Evolutionary conservation across 2,797 vertebrate species (phyloP), one percentile per base, ranked within the genome.

Genomic region (Triplophysa yarkandensis): DNA sequence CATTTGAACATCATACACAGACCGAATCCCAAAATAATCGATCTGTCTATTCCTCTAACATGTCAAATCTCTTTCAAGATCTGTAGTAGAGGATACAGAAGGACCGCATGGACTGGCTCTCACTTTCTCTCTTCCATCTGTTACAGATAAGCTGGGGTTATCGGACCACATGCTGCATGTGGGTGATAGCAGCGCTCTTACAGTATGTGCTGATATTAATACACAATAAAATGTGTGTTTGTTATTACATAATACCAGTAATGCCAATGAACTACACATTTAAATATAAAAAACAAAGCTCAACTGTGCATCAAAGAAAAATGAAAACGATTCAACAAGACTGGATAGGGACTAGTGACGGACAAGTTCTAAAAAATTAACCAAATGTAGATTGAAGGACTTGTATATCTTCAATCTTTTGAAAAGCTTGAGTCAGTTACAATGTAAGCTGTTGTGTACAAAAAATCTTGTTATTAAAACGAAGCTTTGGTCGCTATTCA

Each of bases 51-150:
- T 71, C 36, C 21, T 39, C 6, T 8, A 0, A 23, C 6, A 39
- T 11, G 16, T 25, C 11, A 36, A 61, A 60, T 46, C 55, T 48
- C 19, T 46, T 32, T 14, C 21, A 44, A 19, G 10, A n/a, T 34
- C 28, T 64, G 32, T 28, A 23, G 52, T 10, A 28, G 46, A 28
- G 6, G 54, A 28, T 30, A 21, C 27, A 9, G 9, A 16, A 66
- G 14, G 27, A 55, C 41, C 55, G 25, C 11, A 32, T 32, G 28
- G 39, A 10, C 25, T 66, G 71, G 71, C 71, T 44, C 39, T 25
- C 39, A n/a, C 14, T 34, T 9, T n/a, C 50, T 65, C 48, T 27
- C n/a, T 48, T 66, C 71, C 71, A 74, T 66, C 71, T 74, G 71
- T 66, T 66, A 57, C 8, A 41, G 58, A 72, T 63, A 74, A 74